Conservation (phyloP, 2,888 invertebrate genomes). For the Julus scanicus region DNA sequence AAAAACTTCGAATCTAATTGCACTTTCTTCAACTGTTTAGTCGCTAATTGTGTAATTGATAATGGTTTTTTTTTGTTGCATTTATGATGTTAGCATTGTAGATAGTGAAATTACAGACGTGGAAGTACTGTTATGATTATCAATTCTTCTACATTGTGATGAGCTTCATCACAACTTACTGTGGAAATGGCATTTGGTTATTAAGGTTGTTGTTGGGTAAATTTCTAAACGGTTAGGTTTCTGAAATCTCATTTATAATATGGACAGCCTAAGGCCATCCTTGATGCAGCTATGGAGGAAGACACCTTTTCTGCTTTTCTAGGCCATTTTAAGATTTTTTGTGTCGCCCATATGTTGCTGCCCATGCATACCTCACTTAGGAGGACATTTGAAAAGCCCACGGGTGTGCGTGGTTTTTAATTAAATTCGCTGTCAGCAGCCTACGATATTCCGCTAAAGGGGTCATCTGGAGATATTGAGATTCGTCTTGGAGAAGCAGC, state of each 20-base stretch:
- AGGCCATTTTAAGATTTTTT: slow-evolving; percentile 18
- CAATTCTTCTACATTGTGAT: no score
- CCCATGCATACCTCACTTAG: not conserved
- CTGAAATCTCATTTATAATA: not conserved
- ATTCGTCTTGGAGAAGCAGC: not conserved
- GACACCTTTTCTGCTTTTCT: slow-evolving; percentile 12
- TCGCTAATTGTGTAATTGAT: no score
- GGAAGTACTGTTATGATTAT: no score
- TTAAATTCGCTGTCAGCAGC: not conserved
- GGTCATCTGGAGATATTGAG: not conserved
- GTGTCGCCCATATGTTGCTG: not conserved
- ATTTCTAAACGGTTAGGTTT: not conserved
- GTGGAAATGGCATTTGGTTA: not conserved
- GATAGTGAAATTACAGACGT: no score
- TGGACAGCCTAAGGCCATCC: not conserved
- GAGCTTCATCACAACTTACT: no score
- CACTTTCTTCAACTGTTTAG: no score
- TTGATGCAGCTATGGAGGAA: not conserved
- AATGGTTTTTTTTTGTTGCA: no score
- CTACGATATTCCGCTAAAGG: slow-evolving; percentile 26
- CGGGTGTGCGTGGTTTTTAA: slow-evolving; percentile 35
- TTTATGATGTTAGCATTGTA: no score
- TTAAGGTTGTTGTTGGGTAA: not conserved
- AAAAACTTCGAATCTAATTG: no score
- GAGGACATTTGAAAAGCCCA: slow-evolving; percentile 22